Evolutionary conservation across 2,888 invertebrate species (phyloP), one percentile per base, ranked within the genome.

Genomic region (Drosophila trichaetosa): DNA sequence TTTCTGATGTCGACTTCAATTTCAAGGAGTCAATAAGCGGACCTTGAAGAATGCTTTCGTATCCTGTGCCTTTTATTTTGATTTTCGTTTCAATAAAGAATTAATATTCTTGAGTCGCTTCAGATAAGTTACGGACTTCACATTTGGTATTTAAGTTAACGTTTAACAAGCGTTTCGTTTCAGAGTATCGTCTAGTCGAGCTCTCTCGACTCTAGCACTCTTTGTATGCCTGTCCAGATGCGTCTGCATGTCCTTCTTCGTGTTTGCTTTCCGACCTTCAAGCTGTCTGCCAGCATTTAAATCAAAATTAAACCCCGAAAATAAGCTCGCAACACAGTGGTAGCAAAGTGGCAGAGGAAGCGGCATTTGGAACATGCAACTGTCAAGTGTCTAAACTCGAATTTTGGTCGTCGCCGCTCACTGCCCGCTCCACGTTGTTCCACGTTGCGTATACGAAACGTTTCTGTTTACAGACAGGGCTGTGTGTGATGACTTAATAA

Each of bases 301-400:
- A 87, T 89, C 90, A 87, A 87, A 87, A 89, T 87, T 89, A 87
- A 87, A 73, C 76, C 73, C 76, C 83, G 54, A 85, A 89, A 87
- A 79, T 80, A 84, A 82, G 78, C 82, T 79, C 34, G 34, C 13
- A 52, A 40, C 0, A 36, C 27, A 27, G 21, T 5, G 24, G 24
- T 6, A 6, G 53, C 34, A 21, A 38, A 36, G 31, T 42, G 29
- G 1, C 2, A 10, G 21, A 11, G 16, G 24, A 16, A 24, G 11
- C 40, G 48, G 46, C 11, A 36, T 68, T 68, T 52, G 34, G 58
- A 63, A 53, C 24, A 69, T 78, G 84, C 71, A 80, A 65, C 74
- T 86, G 61, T 76, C 80, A 80, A 83, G 84, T 74, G 72, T 81
- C 75, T 65, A 79, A 83, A 83, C 87, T 86, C 79, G 81, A 71